Evolutionary conservation across 2,113 vertebrate species (phyloP), one percentile per base, ranked within the genome.

Genomic region (Porphyrio hochstetteri): DNA sequence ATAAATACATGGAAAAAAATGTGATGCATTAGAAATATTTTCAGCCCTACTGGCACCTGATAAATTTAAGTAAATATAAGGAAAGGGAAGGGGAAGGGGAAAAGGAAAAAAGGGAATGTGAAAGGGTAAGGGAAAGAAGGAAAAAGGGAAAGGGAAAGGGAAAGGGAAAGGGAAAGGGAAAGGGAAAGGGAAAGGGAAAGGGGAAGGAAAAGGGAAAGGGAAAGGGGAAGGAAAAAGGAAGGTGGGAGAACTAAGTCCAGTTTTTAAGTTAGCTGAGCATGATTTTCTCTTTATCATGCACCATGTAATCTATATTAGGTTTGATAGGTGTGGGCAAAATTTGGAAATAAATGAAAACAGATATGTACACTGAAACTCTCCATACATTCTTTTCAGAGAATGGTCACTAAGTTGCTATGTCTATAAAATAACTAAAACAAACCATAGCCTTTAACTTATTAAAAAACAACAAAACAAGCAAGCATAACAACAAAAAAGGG

Each of bases 301-400:
- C 6, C 8, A 9, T 46, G 18, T 53, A 65, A 79, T 15, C 17
- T 88, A 7, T 31, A n/a, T 60, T 53, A 65, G 13, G 4, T 79
- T 82, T 82, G 10, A 44, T 24, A 70, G 24, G 3, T 64, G 7
- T 50, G 53, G 53, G 38, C 23, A 52, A 8, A 48, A 5, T 89
- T 77, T 81, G 25, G n/a, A 84, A 87, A 91, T 29, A 88, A 83
- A 46, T 33, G 6, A 55, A 86, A 91, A n/a, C 18, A 72, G 11
- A 7, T 87, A 82, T 88, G 92, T 95, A 87, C 63, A 82, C 53
- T 68, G 90, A 96, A 92, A 91, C 64, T 92, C 82, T 87, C 52
- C 76, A 67, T 81, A 44, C 38, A 48, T 92, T 92, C 88, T 87
- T 94, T 93, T 35, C 16, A 42, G 96, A 76, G 87, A 94, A 75